Evolutionary conservation across 2,797 vertebrate species (phyloP).

Genomic region (Acanthiza pusilla): DNA sequence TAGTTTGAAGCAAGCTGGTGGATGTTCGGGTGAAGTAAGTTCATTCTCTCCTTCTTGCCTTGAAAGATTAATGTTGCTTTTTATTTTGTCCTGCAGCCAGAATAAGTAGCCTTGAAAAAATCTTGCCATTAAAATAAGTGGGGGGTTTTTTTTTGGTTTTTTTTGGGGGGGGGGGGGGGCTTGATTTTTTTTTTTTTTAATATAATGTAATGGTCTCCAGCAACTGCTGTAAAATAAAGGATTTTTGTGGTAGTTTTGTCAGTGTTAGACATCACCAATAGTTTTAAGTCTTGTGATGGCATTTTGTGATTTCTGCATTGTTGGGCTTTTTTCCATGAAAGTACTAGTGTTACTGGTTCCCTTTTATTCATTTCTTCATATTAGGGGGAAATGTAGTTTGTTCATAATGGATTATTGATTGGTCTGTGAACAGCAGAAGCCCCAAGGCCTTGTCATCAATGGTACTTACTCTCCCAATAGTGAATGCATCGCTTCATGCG

Average conservation of each 20-base stretch:
- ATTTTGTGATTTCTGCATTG: constrained; percentile 41
- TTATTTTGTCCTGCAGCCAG: neutral
- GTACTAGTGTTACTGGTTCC: constrained; percentile 71
- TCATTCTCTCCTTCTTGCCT: neutral
- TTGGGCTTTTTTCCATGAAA: constrained; percentile 28
- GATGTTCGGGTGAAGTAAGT: neutral
- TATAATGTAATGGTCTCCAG: neutral
- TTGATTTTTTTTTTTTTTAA: neutral
- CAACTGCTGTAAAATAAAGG: neutral
- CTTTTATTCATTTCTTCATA: constrained; percentile 77
- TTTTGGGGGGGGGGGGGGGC: no score
- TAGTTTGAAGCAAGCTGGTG: neutral
- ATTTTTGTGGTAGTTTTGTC: constrained; percentile 25
- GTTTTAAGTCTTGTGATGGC: constrained; percentile 33
- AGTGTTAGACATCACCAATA: neutral
- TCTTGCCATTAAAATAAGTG: neutral
- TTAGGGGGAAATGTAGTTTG: constrained; percentile 84
- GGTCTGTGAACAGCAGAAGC: constrained; percentile 81
- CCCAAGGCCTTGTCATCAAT: constrained; percentile 83
- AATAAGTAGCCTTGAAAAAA: constrained; percentile 21
- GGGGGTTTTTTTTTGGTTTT: neutral
- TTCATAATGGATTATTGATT: constrained; percentile 98
- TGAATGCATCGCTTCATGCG: constrained; percentile 90
- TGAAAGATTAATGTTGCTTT: constrained; percentile 1
- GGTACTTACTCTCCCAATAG: constrained; percentile 77